These are phyloP conservation scores for Drosophila emarginata DNA, from an alignment of 2,888 invertebrate species.

Conservation along the genomic window DNA sequence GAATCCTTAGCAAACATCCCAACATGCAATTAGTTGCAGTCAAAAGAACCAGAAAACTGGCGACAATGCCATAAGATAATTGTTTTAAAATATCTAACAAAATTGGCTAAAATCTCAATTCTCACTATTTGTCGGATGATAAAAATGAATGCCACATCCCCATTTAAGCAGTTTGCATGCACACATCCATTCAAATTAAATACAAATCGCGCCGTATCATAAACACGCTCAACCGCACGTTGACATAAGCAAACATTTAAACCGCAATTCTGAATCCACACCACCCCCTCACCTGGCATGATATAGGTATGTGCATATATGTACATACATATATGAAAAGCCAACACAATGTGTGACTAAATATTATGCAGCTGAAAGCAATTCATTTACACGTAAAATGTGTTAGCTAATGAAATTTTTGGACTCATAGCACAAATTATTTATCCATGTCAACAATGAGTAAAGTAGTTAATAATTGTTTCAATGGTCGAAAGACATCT, in stretches of 20 bases:
- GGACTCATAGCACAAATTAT: background rate
- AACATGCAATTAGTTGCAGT: slow-evolving; percentile 56
- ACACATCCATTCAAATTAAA: slow-evolving; percentile 15
- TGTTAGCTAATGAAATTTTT: background rate
- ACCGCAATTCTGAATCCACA: slow-evolving; percentile 23
- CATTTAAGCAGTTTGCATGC: no score
- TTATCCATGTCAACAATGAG: background rate
- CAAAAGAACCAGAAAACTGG: background rate
- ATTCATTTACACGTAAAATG: slow-evolving; percentile 12
- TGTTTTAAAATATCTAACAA: background rate
- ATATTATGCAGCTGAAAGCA: slow-evolving; percentile 13
- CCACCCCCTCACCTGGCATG: background rate
- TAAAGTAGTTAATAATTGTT: background rate
- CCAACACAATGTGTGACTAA: background rate
- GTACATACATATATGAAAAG: slow-evolving; percentile 18
- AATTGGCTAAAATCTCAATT: background rate
- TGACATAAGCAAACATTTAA: slow-evolving; percentile 53
- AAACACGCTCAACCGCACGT: slow-evolving; percentile 57
- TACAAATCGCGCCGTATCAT: slow-evolving; percentile 32
- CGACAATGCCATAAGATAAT: background rate
- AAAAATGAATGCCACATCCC: no score
- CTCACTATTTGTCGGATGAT: no score
- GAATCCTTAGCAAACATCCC: slow-evolving; percentile 26
- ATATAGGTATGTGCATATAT: no score
- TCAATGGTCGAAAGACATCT: background rate